Conservation (phyloP, 2,113 vertebrate genomes). For the Tyrannus savana region DNA sequence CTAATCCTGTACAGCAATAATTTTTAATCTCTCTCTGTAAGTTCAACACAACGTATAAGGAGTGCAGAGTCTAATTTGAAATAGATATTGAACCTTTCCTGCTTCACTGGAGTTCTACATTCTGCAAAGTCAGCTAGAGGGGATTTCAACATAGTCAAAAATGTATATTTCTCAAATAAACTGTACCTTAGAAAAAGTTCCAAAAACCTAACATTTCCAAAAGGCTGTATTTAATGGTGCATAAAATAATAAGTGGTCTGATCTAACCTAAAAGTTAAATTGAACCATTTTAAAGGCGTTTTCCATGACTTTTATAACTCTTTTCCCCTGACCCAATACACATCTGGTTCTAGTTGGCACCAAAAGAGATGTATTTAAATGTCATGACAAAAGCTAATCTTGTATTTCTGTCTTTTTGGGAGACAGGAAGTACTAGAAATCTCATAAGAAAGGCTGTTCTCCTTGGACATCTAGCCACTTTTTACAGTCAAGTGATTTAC, state of each 20-base stretch:
- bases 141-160: not conserved
- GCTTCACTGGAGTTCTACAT: not conserved
- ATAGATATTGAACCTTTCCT: not conserved
- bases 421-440: conserved; percentile 41
- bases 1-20: not conserved
- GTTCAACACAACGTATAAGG: not conserved
- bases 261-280: not conserved
- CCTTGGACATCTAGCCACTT: not conserved
- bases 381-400: not conserved
- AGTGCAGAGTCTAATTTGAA: not conserved
- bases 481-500: conserved; percentile 26
- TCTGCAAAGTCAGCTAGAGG: not conserved
- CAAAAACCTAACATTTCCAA: not conserved
- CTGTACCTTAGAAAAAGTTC: not conserved
- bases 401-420: conserved; percentile 22
- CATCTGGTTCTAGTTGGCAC: conserved; percentile 35
- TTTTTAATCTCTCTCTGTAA: not conserved
- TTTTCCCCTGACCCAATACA: not conserved
- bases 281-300: not conserved
- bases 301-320: not conserved
- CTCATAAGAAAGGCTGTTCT: conserved; percentile 3
- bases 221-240: not conserved
- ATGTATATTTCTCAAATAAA: not conserved
- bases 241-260: not conserved
- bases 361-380: not conserved